Evolutionary conservation across 2,797 vertebrate genomes (phyloP).

Genomic region (Channallabes apus): DNA sequence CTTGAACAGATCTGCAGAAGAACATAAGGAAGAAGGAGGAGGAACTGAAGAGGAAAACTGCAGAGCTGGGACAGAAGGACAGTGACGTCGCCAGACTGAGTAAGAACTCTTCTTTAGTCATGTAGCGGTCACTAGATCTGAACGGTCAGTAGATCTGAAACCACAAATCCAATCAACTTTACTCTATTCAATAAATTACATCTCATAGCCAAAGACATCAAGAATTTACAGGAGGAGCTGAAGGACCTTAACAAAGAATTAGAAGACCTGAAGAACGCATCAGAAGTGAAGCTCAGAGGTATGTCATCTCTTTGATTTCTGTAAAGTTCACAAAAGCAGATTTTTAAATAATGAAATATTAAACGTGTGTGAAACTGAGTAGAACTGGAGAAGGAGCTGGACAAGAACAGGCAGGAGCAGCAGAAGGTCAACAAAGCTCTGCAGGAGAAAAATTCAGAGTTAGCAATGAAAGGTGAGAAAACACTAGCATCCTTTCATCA

Average conservation of each 20-base stretch:
- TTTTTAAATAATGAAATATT: not conserved
- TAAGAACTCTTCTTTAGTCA: not conserved
- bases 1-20: constrained; percentile 6
- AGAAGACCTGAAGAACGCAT: not conserved
- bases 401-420: not conserved
- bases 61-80: not conserved
- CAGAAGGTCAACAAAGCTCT: not conserved
- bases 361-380: not conserved
- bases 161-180: not conserved
- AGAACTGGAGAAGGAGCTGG: constrained; percentile 16
- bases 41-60: not conserved
- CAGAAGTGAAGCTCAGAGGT: not conserved
- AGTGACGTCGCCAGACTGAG: not conserved
- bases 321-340: no score
- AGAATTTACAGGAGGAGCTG: not conserved
- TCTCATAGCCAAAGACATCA: not conserved
- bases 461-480: not conserved
- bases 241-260: not conserved
- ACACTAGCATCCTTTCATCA: not conserved
- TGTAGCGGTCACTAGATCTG: not conserved
- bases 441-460: not conserved
- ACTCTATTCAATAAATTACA: not conserved
- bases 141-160: not conserved
- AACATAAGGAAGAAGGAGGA: constrained; percentile 4
- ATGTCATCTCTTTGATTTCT: not conserved